phyloP scores from a whole-genome alignment of 1,140 invertebrate species.

The Zophobas morio region DNA sequence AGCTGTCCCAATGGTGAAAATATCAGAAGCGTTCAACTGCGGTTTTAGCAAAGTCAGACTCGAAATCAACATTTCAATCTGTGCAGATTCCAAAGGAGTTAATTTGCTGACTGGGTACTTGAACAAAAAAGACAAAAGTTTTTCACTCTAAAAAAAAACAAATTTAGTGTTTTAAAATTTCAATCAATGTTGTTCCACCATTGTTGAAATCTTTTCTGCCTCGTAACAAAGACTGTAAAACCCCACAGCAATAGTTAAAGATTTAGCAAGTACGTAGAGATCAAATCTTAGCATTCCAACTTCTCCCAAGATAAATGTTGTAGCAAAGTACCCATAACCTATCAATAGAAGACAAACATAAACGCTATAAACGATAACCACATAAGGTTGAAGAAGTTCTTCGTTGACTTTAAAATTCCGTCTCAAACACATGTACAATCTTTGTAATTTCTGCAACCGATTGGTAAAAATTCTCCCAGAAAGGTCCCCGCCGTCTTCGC shows the following conservation, averaged over 20 bases:
- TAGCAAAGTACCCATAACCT: background rate
- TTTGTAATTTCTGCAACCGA: background rate
- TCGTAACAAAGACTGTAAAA: background rate
- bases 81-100: conserved; percentile 9
- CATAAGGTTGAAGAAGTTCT: background rate
- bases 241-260: background rate
- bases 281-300: background rate
- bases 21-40: conserved; percentile 57
- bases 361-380: background rate
- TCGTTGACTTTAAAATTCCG: background rate
- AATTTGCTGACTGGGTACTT: conserved; percentile 9
- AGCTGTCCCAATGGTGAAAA: conserved; percentile 58
- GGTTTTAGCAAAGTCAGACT: conserved; percentile 57
- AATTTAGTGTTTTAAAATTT: no score
- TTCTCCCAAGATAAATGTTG: background rate
- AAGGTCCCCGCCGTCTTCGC: background rate
- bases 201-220: background rate
- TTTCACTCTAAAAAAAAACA: no score
- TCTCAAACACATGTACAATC: background rate
- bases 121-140: background rate
- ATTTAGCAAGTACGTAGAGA: background rate
- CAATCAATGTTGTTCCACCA: background rate
- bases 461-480: background rate
- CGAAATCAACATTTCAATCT: conserved; percentile 60
- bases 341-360: background rate